Conservation (phyloP, 2,888 invertebrate genomes). For the Arrhopalites spinosus region DNA sequence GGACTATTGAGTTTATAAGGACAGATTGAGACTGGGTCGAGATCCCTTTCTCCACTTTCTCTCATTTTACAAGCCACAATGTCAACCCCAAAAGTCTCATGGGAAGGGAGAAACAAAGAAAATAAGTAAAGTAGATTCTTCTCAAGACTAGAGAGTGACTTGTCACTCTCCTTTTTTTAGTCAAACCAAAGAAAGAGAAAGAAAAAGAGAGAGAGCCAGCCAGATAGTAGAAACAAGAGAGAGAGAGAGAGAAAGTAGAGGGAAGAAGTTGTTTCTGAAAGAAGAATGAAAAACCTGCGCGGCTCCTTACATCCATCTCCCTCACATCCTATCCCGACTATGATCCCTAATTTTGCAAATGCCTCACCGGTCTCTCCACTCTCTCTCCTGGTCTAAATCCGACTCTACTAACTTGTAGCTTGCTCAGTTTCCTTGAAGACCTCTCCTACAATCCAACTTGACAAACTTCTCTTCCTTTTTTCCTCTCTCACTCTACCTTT, state of each 20-base stretch:
- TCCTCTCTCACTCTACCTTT: background rate
- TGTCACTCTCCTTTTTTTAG: slow-evolving; percentile 26
- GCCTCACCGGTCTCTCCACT: slow-evolving; percentile 29
- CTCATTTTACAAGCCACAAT: slow-evolving; percentile 1
- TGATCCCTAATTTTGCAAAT: slow-evolving; percentile 37
- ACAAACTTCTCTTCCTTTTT: slow-evolving; percentile 25
- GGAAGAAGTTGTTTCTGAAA: background rate
- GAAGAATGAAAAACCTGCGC: slow-evolving; percentile 31
- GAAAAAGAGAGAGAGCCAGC: background rate
- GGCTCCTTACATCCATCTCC: slow-evolving; percentile 2
- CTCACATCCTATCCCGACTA: slow-evolving; percentile 9
- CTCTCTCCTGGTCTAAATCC: slow-evolving; percentile 30
- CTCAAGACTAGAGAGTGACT: slow-evolving; percentile 27
- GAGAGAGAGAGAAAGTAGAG: background rate
- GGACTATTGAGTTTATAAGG: slow-evolving; percentile 17
- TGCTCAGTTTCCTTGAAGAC: slow-evolving; percentile 36
- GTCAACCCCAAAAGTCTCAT: slow-evolving; percentile 14
- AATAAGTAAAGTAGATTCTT: slow-evolving; percentile 37
- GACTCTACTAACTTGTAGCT: slow-evolving; percentile 39
- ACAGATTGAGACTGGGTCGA: slow-evolving; percentile 15
- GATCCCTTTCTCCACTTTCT: background rate
- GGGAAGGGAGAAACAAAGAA: slow-evolving; percentile 34
- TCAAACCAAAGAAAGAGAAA: background rate
- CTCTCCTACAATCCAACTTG: slow-evolving; percentile 35
- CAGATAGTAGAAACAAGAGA: background rate